phyloP scores from a whole-genome alignment of 1,140 invertebrate species.

The Trypoxylus dichotomus region DNA sequence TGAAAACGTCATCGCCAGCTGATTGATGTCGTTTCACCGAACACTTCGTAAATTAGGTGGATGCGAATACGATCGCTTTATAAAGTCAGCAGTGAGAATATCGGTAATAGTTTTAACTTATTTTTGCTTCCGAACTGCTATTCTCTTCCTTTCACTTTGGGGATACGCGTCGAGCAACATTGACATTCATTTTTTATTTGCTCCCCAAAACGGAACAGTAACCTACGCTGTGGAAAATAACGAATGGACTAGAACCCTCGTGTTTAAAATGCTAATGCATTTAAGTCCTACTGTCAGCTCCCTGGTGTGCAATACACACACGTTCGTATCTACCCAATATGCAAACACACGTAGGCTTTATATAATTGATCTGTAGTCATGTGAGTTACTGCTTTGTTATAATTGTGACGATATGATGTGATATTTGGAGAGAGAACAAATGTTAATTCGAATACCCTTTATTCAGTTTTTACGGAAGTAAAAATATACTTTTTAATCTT shows the following conservation, averaged over 20 bases:
- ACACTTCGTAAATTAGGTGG: slow-evolving; percentile 29
- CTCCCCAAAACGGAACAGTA: neutral
- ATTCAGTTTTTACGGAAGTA: too few relatives aligned
- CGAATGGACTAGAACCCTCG: neutral
- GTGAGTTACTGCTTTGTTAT: too few relatives aligned
- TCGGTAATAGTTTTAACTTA: neutral
- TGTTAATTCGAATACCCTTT: too few relatives aligned
- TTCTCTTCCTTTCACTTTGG: neutral
- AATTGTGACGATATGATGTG: too few relatives aligned
- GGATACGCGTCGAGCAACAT: neutral
- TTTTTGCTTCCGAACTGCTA: neutral
- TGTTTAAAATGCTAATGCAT: neutral
- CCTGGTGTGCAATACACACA: neutral
- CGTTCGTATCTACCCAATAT: neutral
- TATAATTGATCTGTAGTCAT: too few relatives aligned
- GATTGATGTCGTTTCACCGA: neutral
- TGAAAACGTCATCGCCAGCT: slow-evolving; percentile 2
- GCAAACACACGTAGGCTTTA: neutral
- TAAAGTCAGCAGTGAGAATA: neutral
- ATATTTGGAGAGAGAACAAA: too few relatives aligned
- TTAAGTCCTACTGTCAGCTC: neutral
- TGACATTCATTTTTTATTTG: neutral
- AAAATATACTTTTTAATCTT: too few relatives aligned
- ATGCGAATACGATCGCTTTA: slow-evolving; percentile 30
- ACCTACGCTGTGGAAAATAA: neutral